Percentiles rank a stretch among this genome's conserved stretches.
These are phyloP conservation scores for Chouioia cunea DNA, from an alignment of 2,888 invertebrate species.

Conservation along the genomic window DNA sequence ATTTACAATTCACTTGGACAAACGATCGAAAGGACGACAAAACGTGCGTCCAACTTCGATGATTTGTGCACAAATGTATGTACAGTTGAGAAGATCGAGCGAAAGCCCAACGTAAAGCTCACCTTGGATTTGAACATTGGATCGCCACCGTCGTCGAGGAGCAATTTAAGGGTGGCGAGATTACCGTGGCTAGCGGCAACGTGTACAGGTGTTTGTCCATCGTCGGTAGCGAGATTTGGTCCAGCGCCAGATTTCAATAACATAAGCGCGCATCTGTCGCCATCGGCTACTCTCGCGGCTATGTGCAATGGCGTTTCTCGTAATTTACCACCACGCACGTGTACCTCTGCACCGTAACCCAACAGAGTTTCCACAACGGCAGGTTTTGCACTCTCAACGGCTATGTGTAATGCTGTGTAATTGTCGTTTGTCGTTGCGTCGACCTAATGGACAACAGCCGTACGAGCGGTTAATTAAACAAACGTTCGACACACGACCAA, in stretches of 20 bases:
- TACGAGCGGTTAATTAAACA: no score
- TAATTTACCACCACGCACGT: conserved; percentile 89
- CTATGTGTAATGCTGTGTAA: conserved; percentile 97
- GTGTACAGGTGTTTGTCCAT: conserved; percentile 97
- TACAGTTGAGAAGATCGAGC: neutral
- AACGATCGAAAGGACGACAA: neutral
- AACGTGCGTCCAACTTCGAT: neutral
- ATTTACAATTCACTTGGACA: neutral
- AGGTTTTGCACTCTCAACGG: conserved; percentile 94
- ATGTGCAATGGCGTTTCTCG: conserved; percentile 97
- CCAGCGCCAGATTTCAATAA: conserved; percentile 97
- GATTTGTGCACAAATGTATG: no score
- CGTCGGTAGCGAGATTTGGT: conserved; percentile 94
- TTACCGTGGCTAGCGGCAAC: conserved; percentile 95
- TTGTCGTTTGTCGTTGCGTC: conserved; percentile 77
- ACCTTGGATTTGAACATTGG: conserved; percentile 93
- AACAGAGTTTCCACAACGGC: conserved; percentile 94
- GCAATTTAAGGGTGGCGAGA: conserved; percentile 83
- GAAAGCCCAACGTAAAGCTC: conserved; percentile 40
- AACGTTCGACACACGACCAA: no score
- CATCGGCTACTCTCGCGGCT: conserved; percentile 92
- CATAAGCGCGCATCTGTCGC: conserved; percentile 96
- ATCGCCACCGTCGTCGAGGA: conserved; percentile 95
- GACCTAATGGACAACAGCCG: no score
- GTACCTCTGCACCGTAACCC: conserved; percentile 99